phyloP scores from a whole-genome alignment of 2,888 invertebrate genomes.

The Timema cristinae region DNA sequence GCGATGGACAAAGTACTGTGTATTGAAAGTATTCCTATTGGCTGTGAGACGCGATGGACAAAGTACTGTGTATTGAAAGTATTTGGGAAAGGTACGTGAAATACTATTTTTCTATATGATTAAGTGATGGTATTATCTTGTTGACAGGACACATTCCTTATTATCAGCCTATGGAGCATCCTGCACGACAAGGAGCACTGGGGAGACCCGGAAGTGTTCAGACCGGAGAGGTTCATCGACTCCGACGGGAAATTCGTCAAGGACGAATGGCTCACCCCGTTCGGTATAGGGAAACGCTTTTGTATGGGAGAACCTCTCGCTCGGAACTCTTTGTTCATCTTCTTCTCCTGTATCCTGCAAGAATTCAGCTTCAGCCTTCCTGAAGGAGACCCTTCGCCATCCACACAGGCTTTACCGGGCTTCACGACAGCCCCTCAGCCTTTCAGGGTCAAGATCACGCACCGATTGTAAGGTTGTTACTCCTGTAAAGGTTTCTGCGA shows the following conservation, averaged over 20 bases:
- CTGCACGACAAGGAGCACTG: constrained; percentile 30
- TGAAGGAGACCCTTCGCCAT: constrained; percentile 27
- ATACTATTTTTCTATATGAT: too few species aligned
- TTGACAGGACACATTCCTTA: constrained; percentile 29
- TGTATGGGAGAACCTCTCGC: constrained; percentile 34
- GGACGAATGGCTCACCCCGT: constrained; percentile 30
- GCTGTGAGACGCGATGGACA: too few species aligned
- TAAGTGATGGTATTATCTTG: too few species aligned
- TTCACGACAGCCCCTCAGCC: constrained; percentile 31
- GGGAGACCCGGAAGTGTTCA: constrained; percentile 33
- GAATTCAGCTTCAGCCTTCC: constrained; percentile 30
- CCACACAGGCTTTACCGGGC: constrained; percentile 26
- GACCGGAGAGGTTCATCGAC: constrained; percentile 32
- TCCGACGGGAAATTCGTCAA: constrained; percentile 28
- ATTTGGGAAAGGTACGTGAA: too few species aligned
- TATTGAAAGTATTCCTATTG: too few species aligned
- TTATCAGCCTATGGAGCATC: constrained; percentile 29
- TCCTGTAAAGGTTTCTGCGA: too few species aligned
- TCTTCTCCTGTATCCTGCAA: constrained; percentile 31
- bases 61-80: too few species aligned
- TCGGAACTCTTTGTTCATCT: constrained; percentile 30
- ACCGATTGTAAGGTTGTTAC: neutral
- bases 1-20: too few species aligned
- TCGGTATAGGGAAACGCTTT: constrained; percentile 32
- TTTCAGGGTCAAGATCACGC: constrained; percentile 26